phyloP scores from a whole-genome alignment of 2,797 vertebrate species.

The Hippopotamyrus pictus region DNA sequence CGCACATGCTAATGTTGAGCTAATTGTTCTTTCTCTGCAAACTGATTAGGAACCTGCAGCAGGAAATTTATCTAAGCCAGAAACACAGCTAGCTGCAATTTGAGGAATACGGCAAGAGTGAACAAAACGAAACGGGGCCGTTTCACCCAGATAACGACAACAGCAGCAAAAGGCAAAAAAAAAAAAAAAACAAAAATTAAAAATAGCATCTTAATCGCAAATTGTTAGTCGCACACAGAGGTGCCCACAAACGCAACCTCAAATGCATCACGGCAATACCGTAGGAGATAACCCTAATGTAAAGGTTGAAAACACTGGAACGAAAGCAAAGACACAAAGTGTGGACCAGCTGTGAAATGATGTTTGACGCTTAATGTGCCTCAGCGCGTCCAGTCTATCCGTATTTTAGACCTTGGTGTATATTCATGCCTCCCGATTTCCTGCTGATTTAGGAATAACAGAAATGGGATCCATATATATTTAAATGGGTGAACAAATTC shows the following conservation, averaged over 20 bases:
- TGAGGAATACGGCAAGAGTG: neutral
- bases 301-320: neutral
- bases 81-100: neutral
- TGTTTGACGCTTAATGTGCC: neutral
- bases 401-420: neutral
- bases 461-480: neutral
- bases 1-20: neutral
- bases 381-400: neutral
- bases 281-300: neutral
- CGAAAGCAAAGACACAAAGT: neutral
- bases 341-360: neutral
- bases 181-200: neutral
- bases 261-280: neutral
- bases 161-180: too few relatives aligned
- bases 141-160: neutral
- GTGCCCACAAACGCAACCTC: neutral
- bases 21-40: neutral
- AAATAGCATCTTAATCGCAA: neutral
- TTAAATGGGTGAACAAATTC: neutral
- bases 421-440: neutral
- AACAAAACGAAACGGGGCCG: neutral
- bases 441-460: neutral
- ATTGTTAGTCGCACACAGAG: neutral
- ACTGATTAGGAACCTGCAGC: neutral
- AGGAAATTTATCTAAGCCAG: neutral